Evolutionary conservation across 2,888 invertebrate genomes (phyloP), one percentile per base, ranked within the genome.

Genomic region (Ischnus inquisitorius): DNA sequence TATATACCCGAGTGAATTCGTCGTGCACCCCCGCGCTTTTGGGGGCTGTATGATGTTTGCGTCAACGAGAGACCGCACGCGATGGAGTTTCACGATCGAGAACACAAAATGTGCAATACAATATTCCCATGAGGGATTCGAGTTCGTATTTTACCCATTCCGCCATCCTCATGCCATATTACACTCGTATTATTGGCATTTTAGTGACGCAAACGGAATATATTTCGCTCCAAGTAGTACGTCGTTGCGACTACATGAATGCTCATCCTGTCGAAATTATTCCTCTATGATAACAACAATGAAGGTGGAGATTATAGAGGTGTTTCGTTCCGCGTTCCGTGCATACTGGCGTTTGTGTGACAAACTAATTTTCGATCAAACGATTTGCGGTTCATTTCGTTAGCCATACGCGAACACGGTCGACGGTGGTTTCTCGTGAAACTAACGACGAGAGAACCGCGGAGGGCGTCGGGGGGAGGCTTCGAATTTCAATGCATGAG

Each of bases 111-210:
- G 16, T 12, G 28, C 12, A 62, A 12, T 28, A 62, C 46, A 48
- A 60, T 34, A 34, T 74, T 46, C 46, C 46, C 74, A 14, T 10
- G 62, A 10, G 28, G 34, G 28, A 28, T 46, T 62, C 5, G 5
- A 12, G 19, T 5, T 12, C 28, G 19, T 19, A 62, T 62, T 62
- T 28, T 34, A 4, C 34, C 34, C 34, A 34, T 34, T 1, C 34
- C 34, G 34, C 62, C 74, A 74, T 74, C 4, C 12, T 34, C 68
- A 5, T 39, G 19, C 19, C 39, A 65, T 48, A 71, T 79, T 71
- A 69, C 51, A n/a, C 14, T 64, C 14, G 51, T 43, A 79, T 79
- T 79, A 79, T 79, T 34, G 64, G 65, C 51, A 79, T 51, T 41
- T 79, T 65, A 65, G 79, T 43, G 48, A 65, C 57, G 64, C 64